These are phyloP conservation scores for Microtus pennsylvanicus DNA, from an alignment of 2,113 vertebrate genomes.

Conservation along the genomic window DNA sequence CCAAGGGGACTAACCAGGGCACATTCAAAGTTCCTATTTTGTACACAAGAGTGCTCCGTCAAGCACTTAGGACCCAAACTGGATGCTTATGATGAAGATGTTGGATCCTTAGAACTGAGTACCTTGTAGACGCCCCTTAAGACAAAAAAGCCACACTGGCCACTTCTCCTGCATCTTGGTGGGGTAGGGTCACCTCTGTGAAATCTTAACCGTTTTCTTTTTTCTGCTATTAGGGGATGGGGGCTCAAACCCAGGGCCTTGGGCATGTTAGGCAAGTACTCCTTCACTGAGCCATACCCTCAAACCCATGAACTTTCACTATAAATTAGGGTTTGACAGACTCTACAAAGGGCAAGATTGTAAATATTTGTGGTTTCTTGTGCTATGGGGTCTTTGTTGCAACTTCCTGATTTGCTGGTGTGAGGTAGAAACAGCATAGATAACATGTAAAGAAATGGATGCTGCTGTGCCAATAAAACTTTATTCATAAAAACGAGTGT, in stretches of 20 bases:
- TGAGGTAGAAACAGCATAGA: neutral
- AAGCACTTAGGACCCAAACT: slow-evolving; percentile 47
- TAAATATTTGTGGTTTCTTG: neutral
- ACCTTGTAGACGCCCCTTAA: neutral
- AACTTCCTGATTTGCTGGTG: neutral
- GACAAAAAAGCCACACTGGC: neutral
- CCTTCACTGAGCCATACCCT: neutral
- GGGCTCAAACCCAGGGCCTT: neutral
- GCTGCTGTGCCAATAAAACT: slow-evolving; percentile 38
- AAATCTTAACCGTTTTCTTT: neutral
- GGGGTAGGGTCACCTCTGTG: fast-evolving
- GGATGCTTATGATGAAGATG: slow-evolving; percentile 56
- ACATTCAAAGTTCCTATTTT: slow-evolving; percentile 78
- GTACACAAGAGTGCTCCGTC: slow-evolving; percentile 76
- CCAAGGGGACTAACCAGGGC: slow-evolving; percentile 84
- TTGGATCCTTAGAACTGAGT: slow-evolving; percentile 48
- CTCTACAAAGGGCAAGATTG: neutral
- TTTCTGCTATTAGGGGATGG: neutral
- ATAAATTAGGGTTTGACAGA: neutral
- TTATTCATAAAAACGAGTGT: neutral
- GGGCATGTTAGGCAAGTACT: neutral
- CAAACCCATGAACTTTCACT: neutral
- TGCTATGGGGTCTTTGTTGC: neutral
- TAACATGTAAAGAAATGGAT: neutral
- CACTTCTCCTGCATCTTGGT: neutral